phyloP scores from a whole-genome alignment of 2,888 invertebrate species.

The Pycnomerus fuliginosus region DNA sequence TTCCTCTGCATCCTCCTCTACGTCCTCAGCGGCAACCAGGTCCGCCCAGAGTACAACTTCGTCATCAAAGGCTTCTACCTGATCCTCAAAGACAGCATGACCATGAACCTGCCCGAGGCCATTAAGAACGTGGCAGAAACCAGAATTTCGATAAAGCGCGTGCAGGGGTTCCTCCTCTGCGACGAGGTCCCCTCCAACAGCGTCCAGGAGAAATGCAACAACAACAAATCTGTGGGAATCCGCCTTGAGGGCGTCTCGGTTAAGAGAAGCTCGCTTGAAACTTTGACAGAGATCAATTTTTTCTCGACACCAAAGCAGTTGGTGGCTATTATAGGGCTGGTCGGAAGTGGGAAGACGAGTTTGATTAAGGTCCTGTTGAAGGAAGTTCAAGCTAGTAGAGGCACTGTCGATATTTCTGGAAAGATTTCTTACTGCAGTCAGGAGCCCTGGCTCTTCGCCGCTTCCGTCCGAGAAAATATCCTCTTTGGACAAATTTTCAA shows the following conservation, averaged over 20 bases:
- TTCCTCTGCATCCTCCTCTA: slow-evolving; percentile 78
- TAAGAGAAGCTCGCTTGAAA: slow-evolving; percentile 33
- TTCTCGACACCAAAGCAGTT: slow-evolving; percentile 32
- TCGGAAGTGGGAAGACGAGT: slow-evolving; percentile 70
- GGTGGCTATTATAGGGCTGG: slow-evolving; percentile 63
- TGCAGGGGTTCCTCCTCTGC: slow-evolving; percentile 57
- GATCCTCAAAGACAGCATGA: slow-evolving; percentile 68
- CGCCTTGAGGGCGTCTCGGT: slow-evolving; percentile 34
- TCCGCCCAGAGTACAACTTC: slow-evolving; percentile 81
- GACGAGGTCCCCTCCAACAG: slow-evolving; percentile 46
- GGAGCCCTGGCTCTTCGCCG: slow-evolving; percentile 76
- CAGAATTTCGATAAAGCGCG: slow-evolving; percentile 61
- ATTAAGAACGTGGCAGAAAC: slow-evolving; percentile 64
- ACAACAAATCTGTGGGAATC: slow-evolving; percentile 28
- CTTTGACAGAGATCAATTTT: slow-evolving; percentile 34
- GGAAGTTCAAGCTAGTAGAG: slow-evolving; percentile 65
- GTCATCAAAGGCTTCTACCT: slow-evolving; percentile 87
- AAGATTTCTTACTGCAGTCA: slow-evolving; percentile 72
- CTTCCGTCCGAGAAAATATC: slow-evolving; percentile 75
- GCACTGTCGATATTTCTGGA: slow-evolving; percentile 64
- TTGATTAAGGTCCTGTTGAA: slow-evolving; percentile 68
- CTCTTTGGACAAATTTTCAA: slow-evolving; percentile 70
- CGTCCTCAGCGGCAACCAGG: slow-evolving; percentile 65
- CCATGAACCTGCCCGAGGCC: slow-evolving; percentile 64
- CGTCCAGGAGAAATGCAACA: slow-evolving; percentile 42